Conservation (phyloP, 2,888 invertebrate genomes). For the Dicyrtomina minuta region DNA sequence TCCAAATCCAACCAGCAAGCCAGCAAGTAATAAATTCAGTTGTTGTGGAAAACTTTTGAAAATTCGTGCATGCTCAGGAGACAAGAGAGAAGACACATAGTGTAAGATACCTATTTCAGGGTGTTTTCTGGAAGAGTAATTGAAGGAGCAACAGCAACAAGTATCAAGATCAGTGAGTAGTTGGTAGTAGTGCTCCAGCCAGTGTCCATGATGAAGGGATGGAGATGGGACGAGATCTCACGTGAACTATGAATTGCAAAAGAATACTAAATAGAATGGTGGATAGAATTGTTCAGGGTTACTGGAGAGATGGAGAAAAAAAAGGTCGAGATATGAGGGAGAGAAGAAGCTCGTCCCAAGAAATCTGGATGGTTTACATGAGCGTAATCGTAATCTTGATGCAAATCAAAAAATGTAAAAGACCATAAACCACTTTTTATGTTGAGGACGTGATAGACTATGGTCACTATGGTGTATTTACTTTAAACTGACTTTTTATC, state of each 20-base stretch:
- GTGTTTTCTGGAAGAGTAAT: too few relatives aligned
- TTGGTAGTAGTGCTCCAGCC: background rate
- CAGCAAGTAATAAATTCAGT: background rate
- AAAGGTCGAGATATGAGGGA: background rate
- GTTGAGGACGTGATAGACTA: conserved; percentile 16
- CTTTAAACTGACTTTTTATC: conserved; percentile 41
- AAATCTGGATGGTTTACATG: background rate
- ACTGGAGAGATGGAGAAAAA: background rate
- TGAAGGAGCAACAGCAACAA: too few relatives aligned
- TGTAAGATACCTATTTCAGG: too few relatives aligned
- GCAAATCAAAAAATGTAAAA: conserved; percentile 28
- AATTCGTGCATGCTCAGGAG: background rate
- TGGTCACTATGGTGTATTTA: conserved; percentile 34
- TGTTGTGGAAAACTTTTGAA: background rate
- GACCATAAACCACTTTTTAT: conserved; percentile 39
- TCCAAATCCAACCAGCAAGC: background rate
- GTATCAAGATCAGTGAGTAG: too few relatives aligned
- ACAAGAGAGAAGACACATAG: background rate
- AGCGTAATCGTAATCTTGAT: conserved; percentile 29
- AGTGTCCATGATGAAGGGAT: background rate
- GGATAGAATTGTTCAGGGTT: background rate
- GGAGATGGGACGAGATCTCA: background rate
- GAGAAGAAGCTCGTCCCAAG: background rate
- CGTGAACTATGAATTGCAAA: conserved; percentile 3
- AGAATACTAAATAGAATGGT: background rate